Percentiles rank a stretch among this genome's conserved stretches.
These are phyloP conservation scores for Dromiciops gliroides DNA, from an alignment of 2,113 vertebrate species.

Conservation along the genomic window DNA sequence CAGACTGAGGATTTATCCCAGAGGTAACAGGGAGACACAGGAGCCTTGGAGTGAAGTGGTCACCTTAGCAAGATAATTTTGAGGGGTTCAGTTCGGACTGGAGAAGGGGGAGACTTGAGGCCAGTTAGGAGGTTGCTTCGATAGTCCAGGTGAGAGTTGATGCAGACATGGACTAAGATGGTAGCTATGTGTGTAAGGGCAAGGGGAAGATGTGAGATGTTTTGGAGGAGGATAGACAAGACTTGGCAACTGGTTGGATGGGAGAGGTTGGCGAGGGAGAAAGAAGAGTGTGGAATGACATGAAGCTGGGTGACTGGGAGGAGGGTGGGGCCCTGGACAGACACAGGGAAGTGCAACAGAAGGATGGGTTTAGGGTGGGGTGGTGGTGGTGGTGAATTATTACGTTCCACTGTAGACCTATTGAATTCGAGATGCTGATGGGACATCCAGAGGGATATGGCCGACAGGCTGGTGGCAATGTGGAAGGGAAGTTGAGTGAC, in stretches of 20 bases:
- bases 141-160: background rate
- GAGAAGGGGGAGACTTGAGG: too few species aligned
- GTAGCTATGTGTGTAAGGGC: too few species aligned
- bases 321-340: background rate
- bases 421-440: background rate
- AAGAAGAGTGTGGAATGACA: background rate
- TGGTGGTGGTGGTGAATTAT: background rate
- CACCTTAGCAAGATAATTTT: too few species aligned
- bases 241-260: background rate
- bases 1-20: too few species aligned
- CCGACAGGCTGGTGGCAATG: background rate
- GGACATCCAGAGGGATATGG: background rate
- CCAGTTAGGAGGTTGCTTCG: background rate
- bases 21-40: too few species aligned
- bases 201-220: too few species aligned
- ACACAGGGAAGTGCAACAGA: background rate
- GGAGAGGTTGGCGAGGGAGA: background rate
- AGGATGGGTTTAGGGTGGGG: too few species aligned
- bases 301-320: background rate
- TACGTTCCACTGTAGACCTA: background rate
- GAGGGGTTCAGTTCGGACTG: too few species aligned
- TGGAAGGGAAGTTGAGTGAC: background rate
- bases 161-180: too few species aligned
- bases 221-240: too few species aligned
- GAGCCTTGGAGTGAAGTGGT: too few species aligned